Conservation (phyloP, 1,140 invertebrate genomes). For the Holotrichia oblita region DNA sequence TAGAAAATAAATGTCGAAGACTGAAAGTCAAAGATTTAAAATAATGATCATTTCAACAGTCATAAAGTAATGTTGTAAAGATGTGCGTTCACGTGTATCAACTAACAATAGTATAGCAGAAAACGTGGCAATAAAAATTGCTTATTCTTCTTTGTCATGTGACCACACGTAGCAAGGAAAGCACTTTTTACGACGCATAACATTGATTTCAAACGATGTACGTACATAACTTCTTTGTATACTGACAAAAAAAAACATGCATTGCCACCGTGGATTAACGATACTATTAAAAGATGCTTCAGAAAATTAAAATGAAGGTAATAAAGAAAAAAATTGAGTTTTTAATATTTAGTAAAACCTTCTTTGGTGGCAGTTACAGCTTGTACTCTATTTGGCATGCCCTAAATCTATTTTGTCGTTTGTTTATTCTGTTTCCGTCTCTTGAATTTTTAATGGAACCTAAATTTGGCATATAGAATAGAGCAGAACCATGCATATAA, state of each 20-base stretch:
- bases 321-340: too few species aligned
- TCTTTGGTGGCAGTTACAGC: too few species aligned
- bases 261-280: not conserved
- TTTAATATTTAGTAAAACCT: too few species aligned
- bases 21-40: not conserved
- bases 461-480: too few species aligned
- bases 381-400: too few species aligned
- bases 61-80: not conserved
- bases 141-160: constrained; percentile 37
- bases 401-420: too few species aligned
- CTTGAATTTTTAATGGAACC: too few species aligned
- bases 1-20: not conserved
- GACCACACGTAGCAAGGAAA: constrained; percentile 37
- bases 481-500: too few species aligned
- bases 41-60: constrained; percentile 4
- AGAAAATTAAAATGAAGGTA: too few species aligned
- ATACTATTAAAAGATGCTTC: not conserved
- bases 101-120: constrained; percentile 17
- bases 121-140: constrained; percentile 37
- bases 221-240: constrained; percentile 26
- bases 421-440: too few species aligned
- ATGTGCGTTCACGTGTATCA: not conserved
- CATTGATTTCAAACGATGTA: constrained; percentile 21
- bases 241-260: constrained; percentile 12
- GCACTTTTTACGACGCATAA: constrained; percentile 36